Percentiles rank a stretch among this genome's conserved stretches.
phyloP scores from a whole-genome alignment of 2,888 invertebrate genomes.

The Ophion costatus region DNA sequence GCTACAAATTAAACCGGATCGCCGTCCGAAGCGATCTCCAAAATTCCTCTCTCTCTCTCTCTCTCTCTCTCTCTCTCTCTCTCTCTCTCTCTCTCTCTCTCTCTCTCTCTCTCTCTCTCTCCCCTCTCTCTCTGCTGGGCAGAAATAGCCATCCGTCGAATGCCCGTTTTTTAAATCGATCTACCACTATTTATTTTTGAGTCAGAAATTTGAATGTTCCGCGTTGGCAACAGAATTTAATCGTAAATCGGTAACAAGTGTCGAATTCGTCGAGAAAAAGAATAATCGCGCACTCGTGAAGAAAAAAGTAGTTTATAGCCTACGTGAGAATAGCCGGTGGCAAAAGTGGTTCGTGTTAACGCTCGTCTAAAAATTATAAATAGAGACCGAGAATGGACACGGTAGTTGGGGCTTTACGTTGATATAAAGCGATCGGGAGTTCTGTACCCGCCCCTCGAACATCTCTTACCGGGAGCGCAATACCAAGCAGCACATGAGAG shows the following conservation, averaged over 20 bases:
- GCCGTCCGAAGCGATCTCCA: slow-evolving; percentile 77
- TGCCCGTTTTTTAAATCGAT: slow-evolving; percentile 22
- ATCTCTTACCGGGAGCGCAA: slow-evolving; percentile 54
- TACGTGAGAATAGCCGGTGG: not conserved
- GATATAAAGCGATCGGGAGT: slow-evolving; percentile 67
- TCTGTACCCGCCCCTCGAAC: slow-evolving; percentile 60
- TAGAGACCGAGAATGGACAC: slow-evolving; percentile 79
- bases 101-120: no score
- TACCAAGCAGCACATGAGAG: slow-evolving; percentile 59
- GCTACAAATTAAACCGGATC: slow-evolving; percentile 82
- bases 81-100: no score
- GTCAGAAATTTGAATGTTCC: no score
- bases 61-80: not conserved
- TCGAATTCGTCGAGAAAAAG: no score
- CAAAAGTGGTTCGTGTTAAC: slow-evolving; percentile 52
- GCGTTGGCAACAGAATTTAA: no score
- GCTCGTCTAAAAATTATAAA: slow-evolving; percentile 79
- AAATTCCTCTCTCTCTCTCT: slow-evolving; percentile 72
- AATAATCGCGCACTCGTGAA: not conserved
- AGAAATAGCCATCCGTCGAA: slow-evolving; percentile 12
- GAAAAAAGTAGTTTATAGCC: not conserved
- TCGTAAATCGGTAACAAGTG: no score
- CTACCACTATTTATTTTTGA: not conserved
- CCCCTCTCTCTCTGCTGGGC: not conserved
- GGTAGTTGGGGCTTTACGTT: slow-evolving; percentile 69